Conservation (phyloP, 2,113 vertebrate genomes). For the Chroicocephalus ridibundus region DNA sequence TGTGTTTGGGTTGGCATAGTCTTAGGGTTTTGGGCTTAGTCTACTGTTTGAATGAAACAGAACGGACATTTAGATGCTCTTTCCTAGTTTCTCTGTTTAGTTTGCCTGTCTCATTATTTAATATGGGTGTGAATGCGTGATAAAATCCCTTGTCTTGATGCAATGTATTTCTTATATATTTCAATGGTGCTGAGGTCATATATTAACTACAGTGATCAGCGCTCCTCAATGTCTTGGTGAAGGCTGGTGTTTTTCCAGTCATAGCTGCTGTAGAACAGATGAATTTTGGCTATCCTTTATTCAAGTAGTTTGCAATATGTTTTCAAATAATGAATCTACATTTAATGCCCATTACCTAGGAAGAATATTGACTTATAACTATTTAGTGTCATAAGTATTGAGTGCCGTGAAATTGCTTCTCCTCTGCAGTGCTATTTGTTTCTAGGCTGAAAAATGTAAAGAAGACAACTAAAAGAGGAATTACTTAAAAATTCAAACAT, state of each 20-base stretch:
- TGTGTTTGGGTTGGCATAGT: not conserved
- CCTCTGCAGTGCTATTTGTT: not conserved
- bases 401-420: not conserved
- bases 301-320: not conserved
- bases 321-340: not conserved
- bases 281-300: not conserved
- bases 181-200: not conserved
- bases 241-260: not conserved
- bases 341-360: not conserved
- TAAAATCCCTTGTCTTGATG: not conserved
- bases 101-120: not conserved
- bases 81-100: not conserved
- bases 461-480: not conserved
- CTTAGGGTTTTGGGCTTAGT: not conserved
- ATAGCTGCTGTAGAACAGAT: not conserved
- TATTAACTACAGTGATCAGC: not conserved
- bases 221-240: not conserved
- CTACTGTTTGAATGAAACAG: not conserved
- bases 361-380: not conserved
- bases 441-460: not conserved
- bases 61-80: not conserved
- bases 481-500: not conserved
- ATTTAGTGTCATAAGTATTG: not conserved
- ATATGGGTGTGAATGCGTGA: not conserved
- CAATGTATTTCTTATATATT: not conserved